These are phyloP conservation scores for Echiichthys vipera DNA, from an alignment of 2,797 vertebrate species.

Conservation along the genomic window DNA sequence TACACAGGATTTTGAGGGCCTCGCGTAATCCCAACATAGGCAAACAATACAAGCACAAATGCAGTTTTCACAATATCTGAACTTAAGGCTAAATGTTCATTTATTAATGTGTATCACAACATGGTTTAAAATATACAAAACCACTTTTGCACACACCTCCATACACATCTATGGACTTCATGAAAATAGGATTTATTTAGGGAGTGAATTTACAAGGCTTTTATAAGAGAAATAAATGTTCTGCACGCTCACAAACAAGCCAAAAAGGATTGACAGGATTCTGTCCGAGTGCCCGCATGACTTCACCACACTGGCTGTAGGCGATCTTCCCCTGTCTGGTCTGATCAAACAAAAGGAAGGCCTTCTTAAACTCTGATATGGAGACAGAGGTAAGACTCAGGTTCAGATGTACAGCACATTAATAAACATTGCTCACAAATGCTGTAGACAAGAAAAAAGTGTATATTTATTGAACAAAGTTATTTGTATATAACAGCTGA, in stretches of 20 bases:
- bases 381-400: slow-evolving; percentile 7
- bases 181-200: too few relatives aligned
- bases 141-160: too few relatives aligned
- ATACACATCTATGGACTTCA: too few relatives aligned
- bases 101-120: too few relatives aligned
- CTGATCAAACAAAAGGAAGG: slow-evolving; percentile 94
- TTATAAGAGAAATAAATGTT: too few relatives aligned
- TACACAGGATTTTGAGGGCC: neutral
- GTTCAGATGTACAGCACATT: neutral
- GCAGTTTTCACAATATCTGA: too few relatives aligned
- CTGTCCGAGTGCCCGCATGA: slow-evolving; percentile 94
- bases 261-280: slow-evolving; percentile 94
- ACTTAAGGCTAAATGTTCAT: too few relatives aligned
- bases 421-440: neutral
- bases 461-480: too few relatives aligned
- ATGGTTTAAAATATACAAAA: too few relatives aligned
- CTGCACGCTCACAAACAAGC: too few relatives aligned
- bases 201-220: too few relatives aligned
- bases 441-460: neutral
- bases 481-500: too few relatives aligned
- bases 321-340: slow-evolving; percentile 93
- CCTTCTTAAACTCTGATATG: slow-evolving; percentile 91
- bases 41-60: neutral
- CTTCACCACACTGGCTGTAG: slow-evolving; percentile 93
- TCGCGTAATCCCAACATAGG: neutral